These are phyloP conservation scores for Litocranius walleri DNA, from an alignment of 2,113 vertebrate species.

Conservation along the genomic window DNA sequence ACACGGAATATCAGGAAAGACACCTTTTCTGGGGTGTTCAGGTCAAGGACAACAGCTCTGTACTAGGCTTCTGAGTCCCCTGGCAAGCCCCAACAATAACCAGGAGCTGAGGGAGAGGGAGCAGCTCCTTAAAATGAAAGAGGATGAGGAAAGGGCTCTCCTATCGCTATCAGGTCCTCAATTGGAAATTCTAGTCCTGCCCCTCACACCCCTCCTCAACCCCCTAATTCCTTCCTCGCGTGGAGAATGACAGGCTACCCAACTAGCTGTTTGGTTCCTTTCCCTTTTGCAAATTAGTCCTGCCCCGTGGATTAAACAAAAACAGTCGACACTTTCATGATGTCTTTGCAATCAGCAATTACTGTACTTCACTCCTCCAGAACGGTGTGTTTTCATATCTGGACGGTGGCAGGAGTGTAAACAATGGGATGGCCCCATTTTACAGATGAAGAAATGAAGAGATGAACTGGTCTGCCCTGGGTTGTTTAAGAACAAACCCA, in stretches of 20 bases:
- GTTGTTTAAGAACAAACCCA: background rate
- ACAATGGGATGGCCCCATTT: background rate
- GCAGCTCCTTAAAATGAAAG: background rate
- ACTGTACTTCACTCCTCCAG: background rate
- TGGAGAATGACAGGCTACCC: background rate
- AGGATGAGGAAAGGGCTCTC: background rate
- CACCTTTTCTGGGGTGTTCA: background rate
- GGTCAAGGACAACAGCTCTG: background rate
- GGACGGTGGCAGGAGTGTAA: background rate
- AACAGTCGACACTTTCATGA: background rate
- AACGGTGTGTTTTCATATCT: background rate
- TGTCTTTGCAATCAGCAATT: slow-evolving; percentile 1
- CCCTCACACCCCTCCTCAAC: no score
- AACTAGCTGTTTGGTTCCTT: background rate
- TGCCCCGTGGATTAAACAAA: background rate
- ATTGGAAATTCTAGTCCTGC: background rate
- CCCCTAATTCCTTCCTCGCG: background rate
- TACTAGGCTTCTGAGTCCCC: background rate
- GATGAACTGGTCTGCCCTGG: background rate
- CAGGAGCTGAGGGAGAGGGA: background rate
- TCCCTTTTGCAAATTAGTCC: slow-evolving; percentile 44
- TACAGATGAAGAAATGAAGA: background rate
- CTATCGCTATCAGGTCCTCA: background rate
- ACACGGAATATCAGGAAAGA: background rate
- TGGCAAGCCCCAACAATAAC: background rate